These are phyloP conservation scores for Agapostemon virescens DNA, from an alignment of 2,888 invertebrate species.

Conservation along the genomic window DNA sequence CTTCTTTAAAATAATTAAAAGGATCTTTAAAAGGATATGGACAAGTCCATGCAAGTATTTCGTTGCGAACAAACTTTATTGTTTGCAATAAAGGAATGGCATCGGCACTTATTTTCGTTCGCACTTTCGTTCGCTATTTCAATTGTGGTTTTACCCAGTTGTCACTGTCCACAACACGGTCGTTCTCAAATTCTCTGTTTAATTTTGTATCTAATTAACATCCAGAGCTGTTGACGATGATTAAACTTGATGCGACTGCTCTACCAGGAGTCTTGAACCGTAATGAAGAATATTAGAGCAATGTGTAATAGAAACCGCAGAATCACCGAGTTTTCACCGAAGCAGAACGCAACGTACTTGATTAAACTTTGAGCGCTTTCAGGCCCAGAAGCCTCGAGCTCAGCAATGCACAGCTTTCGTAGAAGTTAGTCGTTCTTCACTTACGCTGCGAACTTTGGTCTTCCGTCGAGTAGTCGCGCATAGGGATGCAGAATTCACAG, in stretches of 20 bases:
- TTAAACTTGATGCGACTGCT: conserved; percentile 4
- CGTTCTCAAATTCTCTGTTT: no score
- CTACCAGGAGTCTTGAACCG: neutral
- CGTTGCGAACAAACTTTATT: neutral
- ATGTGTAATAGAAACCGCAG: conserved; percentile 9
- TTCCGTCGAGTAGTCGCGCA: conserved; percentile 10
- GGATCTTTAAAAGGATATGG: no score
- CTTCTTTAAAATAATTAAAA: no score
- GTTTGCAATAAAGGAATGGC: neutral
- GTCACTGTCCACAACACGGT: neutral
- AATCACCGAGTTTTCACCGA: conserved; percentile 32
- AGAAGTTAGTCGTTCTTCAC: neutral
- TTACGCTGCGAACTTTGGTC: conserved; percentile 16
- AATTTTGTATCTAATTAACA: neutral
- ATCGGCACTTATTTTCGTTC: neutral
- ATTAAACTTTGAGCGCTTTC: conserved; percentile 50
- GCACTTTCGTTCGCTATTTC: neutral
- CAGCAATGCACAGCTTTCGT: conserved; percentile 5
- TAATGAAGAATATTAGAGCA: conserved; percentile 8
- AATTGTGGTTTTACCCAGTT: neutral
- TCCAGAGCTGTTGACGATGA: neutral
- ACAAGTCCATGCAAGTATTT: neutral
- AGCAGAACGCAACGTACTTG: conserved; percentile 17
- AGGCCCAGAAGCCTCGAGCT: conserved; percentile 7
- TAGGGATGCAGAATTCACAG: neutral